These are phyloP conservation scores for Arvicanthis niloticus DNA, from an alignment of 2,113 vertebrate species.

Conservation along the genomic window DNA sequence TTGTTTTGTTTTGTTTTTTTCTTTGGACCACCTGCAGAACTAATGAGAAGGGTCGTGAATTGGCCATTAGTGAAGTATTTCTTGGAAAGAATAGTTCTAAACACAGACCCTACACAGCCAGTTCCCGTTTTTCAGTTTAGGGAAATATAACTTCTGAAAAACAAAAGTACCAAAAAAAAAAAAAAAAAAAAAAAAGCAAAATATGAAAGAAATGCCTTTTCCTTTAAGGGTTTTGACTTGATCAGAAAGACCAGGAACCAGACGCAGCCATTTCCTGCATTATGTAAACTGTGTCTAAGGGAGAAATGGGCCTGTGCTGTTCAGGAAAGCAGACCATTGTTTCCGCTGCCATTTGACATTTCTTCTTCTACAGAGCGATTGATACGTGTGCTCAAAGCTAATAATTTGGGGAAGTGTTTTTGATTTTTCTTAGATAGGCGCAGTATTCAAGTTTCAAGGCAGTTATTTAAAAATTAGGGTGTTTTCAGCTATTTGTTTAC, in stretches of 20 bases:
- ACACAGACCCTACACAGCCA: background rate
- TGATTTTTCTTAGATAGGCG: constrained; percentile 80
- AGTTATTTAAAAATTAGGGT: constrained; percentile 62
- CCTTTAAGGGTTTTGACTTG: constrained; percentile 74
- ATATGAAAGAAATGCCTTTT: constrained; percentile 76
- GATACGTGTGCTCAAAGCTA: constrained; percentile 63
- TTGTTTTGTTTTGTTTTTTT: no score
- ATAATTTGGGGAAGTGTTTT: constrained; percentile 80
- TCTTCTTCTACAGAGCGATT: constrained; percentile 64
- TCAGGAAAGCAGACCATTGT: constrained; percentile 70
- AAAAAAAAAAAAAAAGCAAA: constrained; percentile 45
- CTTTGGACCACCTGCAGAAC: background rate
- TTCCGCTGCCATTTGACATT: constrained; percentile 53
- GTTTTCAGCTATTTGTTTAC: constrained; percentile 80
- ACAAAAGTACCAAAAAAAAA: constrained; percentile 50
- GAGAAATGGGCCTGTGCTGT: constrained; percentile 58
- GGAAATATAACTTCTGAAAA: constrained; percentile 75
- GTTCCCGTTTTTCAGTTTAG: constrained; percentile 72
- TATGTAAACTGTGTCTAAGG: constrained; percentile 25
- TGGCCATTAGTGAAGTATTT: constrained; percentile 40
- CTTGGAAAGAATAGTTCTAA: background rate
- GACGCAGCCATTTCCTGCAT: constrained; percentile 76
- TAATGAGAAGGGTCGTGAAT: background rate
- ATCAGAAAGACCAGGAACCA: constrained; percentile 78
- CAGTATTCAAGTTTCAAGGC: constrained; percentile 75